Percentiles rank a stretch among this genome's conserved stretches.
These are phyloP conservation scores for Ciconia nigra DNA, from an alignment of 2,797 vertebrate genomes.

Conservation along the genomic window DNA sequence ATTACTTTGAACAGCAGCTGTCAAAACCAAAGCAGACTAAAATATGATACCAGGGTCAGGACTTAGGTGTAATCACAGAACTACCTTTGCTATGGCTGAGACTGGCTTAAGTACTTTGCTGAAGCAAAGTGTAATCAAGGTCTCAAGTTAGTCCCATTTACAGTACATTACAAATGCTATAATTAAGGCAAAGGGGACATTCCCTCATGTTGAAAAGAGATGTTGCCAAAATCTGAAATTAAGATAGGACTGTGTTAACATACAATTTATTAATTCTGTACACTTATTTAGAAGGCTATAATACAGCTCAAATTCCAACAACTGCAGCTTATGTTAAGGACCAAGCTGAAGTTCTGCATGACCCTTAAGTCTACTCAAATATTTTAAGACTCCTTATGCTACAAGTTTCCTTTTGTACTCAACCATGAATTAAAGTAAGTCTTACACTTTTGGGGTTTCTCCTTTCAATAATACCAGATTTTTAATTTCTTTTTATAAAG, in stretches of 20 bases:
- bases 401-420: neutral
- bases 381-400: neutral
- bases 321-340: neutral
- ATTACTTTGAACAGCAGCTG: slow-evolving; percentile 24
- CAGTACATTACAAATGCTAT: neutral
- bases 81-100: neutral
- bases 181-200: neutral
- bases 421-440: neutral
- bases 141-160: neutral
- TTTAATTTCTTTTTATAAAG: neutral
- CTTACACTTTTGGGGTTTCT: neutral
- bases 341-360: neutral
- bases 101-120: neutral
- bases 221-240: neutral
- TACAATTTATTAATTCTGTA: neutral
- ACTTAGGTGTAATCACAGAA: slow-evolving; percentile 5
- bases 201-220: neutral
- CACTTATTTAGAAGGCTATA: neutral
- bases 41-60: neutral
- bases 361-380: neutral
- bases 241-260: neutral
- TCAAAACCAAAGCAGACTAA: neutral
- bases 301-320: neutral
- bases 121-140: slow-evolving; percentile 13
- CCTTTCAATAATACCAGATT: neutral